Conservation (phyloP, 2,888 invertebrate species). For the Heliconius erato region DNA sequence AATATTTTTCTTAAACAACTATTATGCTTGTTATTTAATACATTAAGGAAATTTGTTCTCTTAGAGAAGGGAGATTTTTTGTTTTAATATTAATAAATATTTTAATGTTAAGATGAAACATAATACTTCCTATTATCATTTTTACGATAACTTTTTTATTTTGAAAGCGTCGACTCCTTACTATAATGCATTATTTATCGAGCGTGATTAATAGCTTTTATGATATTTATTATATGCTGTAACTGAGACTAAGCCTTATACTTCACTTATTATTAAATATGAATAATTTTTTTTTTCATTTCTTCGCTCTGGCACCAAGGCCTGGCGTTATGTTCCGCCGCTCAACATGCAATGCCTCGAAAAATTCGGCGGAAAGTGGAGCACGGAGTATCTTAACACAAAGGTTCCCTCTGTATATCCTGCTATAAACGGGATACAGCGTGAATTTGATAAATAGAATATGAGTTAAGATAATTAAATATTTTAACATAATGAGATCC, state of each 20-base stretch:
- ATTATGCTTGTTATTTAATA: slow-evolving; percentile 1
- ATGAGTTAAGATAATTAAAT: background rate
- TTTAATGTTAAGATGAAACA: background rate
- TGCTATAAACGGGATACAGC: too few relatives aligned
- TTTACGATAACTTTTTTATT: background rate
- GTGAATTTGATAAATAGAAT: background rate
- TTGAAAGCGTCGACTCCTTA: background rate
- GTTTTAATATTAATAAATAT: background rate
- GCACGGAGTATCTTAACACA: too few relatives aligned
- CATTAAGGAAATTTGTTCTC: background rate
- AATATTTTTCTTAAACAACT: background rate
- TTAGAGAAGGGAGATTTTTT: background rate
- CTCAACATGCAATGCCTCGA: too few relatives aligned
- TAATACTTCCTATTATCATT: background rate
- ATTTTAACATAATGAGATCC: background rate
- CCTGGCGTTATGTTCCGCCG: too few relatives aligned
- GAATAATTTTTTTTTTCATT: background rate
- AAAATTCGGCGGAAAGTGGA: too few relatives aligned
- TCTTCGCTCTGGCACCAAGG: too few relatives aligned
- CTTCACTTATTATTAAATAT: background rate
- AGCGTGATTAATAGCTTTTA: slow-evolving; percentile 11
- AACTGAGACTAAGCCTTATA: background rate
- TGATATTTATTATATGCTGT: background rate
- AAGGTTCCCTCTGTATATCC: too few relatives aligned
- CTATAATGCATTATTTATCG: slow-evolving; percentile 20